phyloP scores from a whole-genome alignment of 1,140 invertebrate genomes.

The Platyscapa corneri region DNA sequence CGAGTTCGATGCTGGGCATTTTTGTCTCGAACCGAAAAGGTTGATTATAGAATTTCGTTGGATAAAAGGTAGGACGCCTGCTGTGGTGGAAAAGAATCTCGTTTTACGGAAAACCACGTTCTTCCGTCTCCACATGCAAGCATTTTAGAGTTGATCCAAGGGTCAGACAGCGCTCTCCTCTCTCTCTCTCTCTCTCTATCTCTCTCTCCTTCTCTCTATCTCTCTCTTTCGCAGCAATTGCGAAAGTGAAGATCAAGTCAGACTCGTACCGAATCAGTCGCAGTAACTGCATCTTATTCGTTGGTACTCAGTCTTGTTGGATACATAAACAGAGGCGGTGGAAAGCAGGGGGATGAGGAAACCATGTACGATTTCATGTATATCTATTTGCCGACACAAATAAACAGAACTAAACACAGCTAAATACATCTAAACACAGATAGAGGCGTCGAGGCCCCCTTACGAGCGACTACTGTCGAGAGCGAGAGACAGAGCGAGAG shows the following conservation, averaged over 20 bases:
- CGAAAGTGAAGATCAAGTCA: slow-evolving; percentile 62
- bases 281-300: slow-evolving; percentile 62
- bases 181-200: too few species aligned
- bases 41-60: slow-evolving; percentile 39
- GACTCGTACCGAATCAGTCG: slow-evolving; percentile 66
- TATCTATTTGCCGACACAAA: slow-evolving; percentile 71
- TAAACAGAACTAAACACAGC: slow-evolving; percentile 56
- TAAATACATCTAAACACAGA: slow-evolving; percentile 62
- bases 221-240: slow-evolving; percentile 22
- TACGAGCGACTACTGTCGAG: slow-evolving; percentile 25
- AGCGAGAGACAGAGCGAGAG: slow-evolving; percentile 60
- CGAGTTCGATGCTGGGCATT: background rate
- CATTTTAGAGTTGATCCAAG: background rate
- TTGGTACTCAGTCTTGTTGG: background rate
- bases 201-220: too few species aligned
- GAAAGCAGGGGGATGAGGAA: background rate
- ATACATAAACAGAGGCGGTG: slow-evolving; percentile 39
- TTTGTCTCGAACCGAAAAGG: slow-evolving; percentile 33
- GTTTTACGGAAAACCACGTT: background rate
- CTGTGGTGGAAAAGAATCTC: background rate
- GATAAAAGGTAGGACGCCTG: slow-evolving; percentile 11
- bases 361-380: slow-evolving; percentile 35
- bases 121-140: background rate
- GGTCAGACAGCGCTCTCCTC: background rate
- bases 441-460: slow-evolving; percentile 51